Conservation (phyloP, 2,888 invertebrate species). For the Craniophora ligustri region DNA sequence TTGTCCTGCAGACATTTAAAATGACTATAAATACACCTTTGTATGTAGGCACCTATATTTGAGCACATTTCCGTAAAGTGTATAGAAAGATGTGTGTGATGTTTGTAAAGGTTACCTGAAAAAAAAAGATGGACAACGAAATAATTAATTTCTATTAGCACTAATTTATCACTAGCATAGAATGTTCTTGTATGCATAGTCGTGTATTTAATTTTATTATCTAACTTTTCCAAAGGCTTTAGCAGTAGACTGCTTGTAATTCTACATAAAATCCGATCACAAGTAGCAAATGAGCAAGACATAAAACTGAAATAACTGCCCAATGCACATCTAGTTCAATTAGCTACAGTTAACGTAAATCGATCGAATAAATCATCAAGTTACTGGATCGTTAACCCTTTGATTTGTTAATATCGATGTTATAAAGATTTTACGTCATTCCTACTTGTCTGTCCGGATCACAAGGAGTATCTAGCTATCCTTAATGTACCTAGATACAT, state of each 20-base stretch:
- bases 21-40: too few species aligned
- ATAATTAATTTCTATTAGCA: too few species aligned
- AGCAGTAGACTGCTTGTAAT: neutral
- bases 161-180: too few species aligned
- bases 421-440: constrained; percentile 1
- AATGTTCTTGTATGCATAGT: too few species aligned
- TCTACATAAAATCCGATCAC: constrained; percentile 8
- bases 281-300: constrained; percentile 10
- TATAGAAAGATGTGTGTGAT: too few species aligned
- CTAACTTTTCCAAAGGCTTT: neutral
- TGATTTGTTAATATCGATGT: neutral
- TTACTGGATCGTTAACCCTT: constrained; percentile 8
- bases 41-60: too few species aligned
- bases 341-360: constrained; percentile 4
- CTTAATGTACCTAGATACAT: neutral
- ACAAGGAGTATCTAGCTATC: neutral
- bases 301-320: constrained; percentile 1
- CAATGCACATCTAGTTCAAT: constrained; percentile 10
- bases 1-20: too few species aligned
- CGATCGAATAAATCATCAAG: constrained; percentile 6
- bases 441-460: neutral
- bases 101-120: too few species aligned
- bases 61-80: too few species aligned
- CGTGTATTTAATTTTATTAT: neutral
- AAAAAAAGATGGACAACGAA: too few species aligned